Evolutionary conservation across 2,113 vertebrate genomes (phyloP).

Genomic region (Rhinoptilus africanus): DNA sequence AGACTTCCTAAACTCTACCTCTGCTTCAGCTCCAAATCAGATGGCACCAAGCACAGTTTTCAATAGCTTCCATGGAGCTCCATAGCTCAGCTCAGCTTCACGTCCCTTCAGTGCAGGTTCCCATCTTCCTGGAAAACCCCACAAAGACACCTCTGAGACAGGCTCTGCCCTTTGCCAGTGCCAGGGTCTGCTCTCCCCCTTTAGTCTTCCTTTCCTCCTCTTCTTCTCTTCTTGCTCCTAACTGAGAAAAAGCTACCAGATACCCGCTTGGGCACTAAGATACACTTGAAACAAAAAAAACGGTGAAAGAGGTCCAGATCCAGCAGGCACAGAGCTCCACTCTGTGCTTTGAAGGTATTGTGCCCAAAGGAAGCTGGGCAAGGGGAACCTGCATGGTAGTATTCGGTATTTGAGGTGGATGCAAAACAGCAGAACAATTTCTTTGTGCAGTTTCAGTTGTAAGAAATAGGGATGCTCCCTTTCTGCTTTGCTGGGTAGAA

Average conservation of each 20-base stretch:
- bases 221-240: neutral
- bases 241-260: neutral
- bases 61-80: neutral
- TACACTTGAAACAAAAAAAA: neutral
- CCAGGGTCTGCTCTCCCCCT: neutral
- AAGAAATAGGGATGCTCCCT: neutral
- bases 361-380: neutral
- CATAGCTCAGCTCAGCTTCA: neutral
- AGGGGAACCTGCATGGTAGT: neutral
- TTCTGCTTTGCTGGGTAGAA: slow-evolving; percentile 6
- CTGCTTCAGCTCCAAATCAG: neutral
- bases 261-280: neutral
- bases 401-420: neutral
- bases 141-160: neutral
- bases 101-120: neutral
- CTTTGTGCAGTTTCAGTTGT: neutral
- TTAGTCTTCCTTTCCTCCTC: neutral
- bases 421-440: neutral
- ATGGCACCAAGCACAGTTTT: neutral
- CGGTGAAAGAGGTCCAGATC: neutral
- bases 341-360: neutral
- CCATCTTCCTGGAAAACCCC: neutral
- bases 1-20: neutral
- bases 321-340: rapidly evolving
- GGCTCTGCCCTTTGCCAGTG: neutral